These are phyloP conservation scores for Nyctibius bracteatus DNA, from an alignment of 2,113 vertebrate genomes.

Conservation along the genomic window DNA sequence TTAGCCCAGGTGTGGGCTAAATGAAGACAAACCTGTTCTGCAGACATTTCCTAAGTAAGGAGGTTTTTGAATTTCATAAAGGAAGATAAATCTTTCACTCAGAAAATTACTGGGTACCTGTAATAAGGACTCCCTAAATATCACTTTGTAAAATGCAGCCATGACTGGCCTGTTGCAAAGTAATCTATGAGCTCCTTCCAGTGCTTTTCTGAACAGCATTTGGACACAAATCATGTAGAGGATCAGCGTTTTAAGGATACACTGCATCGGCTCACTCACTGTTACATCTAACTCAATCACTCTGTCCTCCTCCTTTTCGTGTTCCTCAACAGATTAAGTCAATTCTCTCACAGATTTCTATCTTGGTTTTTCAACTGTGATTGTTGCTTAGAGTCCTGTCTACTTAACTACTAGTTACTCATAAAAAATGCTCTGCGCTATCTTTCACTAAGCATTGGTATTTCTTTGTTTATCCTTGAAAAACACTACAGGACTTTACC, in stretches of 20 bases:
- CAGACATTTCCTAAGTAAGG: neutral
- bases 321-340: neutral
- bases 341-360: neutral
- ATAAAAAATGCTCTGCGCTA: neutral
- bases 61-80: neutral
- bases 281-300: neutral
- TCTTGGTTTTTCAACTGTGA: neutral
- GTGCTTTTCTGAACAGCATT: neutral
- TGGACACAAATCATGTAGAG: neutral
- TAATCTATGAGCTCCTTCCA: neutral
- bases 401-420: neutral
- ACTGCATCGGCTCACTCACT: neutral
- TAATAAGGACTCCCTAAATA: neutral
- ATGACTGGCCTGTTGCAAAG: neutral
- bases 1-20: too few species aligned
- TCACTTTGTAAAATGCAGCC: neutral
- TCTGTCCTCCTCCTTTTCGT: neutral
- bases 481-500: neutral
- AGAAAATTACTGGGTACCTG: neutral
- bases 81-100: neutral
- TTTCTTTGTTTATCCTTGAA: neutral
- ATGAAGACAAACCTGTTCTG: too few species aligned
- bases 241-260: neutral
- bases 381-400: neutral
- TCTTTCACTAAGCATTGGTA: neutral